Evolutionary conservation across 2,113 vertebrate species (phyloP), one percentile per base, ranked within the genome.

Genomic region (Oreochromis spilurus): DNA sequence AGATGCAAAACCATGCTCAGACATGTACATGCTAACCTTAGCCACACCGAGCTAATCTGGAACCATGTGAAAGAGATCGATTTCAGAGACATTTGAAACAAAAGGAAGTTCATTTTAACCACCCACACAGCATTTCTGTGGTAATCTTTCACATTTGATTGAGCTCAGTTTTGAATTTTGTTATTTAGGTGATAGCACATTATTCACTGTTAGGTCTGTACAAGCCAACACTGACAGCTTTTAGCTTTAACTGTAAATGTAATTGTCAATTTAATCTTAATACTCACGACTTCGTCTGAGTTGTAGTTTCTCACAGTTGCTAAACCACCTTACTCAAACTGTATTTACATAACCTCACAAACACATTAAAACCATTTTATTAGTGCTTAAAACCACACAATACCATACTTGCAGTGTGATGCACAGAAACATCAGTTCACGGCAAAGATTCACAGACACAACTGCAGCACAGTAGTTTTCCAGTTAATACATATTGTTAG

Each of bases 221-320:
- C 34, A 14, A 65, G 31, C 16, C 38, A 0, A 0, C 0, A 7
- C 55, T 29, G 7, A 0, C 36, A 67, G 62, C 4, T 34, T 34
- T 60, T 60, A 60, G 58, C 57, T 60, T 60, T 34, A 60, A 60
- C 57, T 34, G 57, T 31, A 2, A 60, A 60, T 34, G 9, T 1
- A 0, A 29, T 16, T 31, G 26, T 1, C 1, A 58, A 31, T 60
- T 60, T 1, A 34, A 34, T 34, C 29, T 34, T 60, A 60, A 60
- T 1, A 65, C 60, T 65, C 31, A 1, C 9, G 2, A 40, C 36
- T 21, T 38, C 60, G 0, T 67, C 34, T 21, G 7, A 40, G 62
- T 67, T 0, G 34, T 65, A n/a, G 0, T 16, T 67, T 67, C 34
- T 67, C 34, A n/a, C 60, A 38, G 60, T 12, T 65, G 60, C 31